Conservation (phyloP, 2,113 vertebrate species). For the Notarius lentiginosus region DNA sequence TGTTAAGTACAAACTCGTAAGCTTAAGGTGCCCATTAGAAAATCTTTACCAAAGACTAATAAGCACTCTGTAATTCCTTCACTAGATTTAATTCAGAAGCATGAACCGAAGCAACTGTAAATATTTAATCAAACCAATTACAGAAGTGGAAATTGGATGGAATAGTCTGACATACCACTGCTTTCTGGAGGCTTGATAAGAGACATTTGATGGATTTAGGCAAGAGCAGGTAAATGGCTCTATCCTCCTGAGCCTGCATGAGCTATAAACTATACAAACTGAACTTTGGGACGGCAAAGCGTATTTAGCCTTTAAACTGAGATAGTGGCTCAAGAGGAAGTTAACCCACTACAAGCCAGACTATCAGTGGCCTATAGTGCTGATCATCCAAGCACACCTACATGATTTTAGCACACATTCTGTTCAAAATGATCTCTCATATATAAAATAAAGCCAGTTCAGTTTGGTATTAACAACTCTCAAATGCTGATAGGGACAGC, state of each 20-base stretch:
- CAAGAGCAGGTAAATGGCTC: conserved; percentile 19
- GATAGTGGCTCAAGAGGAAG: not conserved
- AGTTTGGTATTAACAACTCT: not conserved
- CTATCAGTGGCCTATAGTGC: not conserved
- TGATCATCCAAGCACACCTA: not conserved
- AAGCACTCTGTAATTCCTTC: not conserved
- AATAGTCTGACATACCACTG: not conserved
- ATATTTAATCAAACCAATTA: conserved; percentile 42
- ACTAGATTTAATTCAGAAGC: conserved; percentile 8
- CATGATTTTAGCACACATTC: not conserved
- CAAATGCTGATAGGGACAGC: conserved; percentile 19
- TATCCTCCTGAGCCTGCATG: not conserved
- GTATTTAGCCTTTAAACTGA: conserved; percentile 2
- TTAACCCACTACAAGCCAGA: too few relatives aligned
- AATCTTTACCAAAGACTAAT: not conserved
- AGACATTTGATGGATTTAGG: conserved; percentile 25
- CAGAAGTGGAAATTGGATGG: conserved; percentile 6
- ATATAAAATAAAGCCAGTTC: too few relatives aligned
- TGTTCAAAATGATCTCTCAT: not conserved
- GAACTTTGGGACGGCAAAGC: not conserved
- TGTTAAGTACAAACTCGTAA: not conserved
- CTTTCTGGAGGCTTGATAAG: conserved; percentile 18
- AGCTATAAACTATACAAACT: not conserved
- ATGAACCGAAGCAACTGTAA: conserved; percentile 6
- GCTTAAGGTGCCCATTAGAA: not conserved